Evolutionary conservation across 2,797 vertebrate genomes (phyloP).

Genomic region (Bufotes viridis): DNA sequence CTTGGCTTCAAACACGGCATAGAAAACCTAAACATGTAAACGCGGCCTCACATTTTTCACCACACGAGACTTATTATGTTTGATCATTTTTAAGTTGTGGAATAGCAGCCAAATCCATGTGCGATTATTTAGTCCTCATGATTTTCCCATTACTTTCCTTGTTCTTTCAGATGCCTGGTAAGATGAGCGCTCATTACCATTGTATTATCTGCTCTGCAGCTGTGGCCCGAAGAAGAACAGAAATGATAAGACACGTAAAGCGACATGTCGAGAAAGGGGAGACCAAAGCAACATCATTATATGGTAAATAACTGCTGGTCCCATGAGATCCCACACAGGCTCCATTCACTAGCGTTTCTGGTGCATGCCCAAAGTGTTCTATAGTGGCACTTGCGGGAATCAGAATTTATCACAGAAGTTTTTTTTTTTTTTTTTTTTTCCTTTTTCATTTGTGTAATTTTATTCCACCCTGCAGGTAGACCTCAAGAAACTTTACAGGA

Average conservation of each 20-base stretch:
- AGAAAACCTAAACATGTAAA: no score
- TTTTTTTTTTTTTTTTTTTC: no score
- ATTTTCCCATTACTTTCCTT: not conserved
- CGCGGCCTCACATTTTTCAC: not conserved
- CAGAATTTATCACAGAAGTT: no score
- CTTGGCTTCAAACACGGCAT: no score
- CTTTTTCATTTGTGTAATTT: no score
- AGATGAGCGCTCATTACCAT: slow-evolving; percentile 92
- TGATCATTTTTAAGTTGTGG: not conserved
- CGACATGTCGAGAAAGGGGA: slow-evolving; percentile 94
- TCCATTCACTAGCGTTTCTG: no score
- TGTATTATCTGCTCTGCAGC: slow-evolving; percentile 94
- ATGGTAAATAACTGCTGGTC: slow-evolving; percentile 71
- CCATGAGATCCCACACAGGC: no score
- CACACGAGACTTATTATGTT: not conserved
- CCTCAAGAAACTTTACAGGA: slow-evolving; percentile 88
- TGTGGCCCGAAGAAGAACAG: slow-evolving; percentile 89
- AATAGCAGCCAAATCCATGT: not conserved
- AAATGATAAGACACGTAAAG: slow-evolving; percentile 94
- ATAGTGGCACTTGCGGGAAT: no score
- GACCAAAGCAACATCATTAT: slow-evolving; percentile 85
- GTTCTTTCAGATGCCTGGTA: slow-evolving; percentile 75
- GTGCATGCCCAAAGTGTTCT: no score
- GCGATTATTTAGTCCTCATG: not conserved
- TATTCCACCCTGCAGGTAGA: not conserved